Evolutionary conservation across 64 coral and sea anemone genomes (phyloP), one percentile per base, ranked within the genome.

Genomic region (Montipora cactus): DNA sequence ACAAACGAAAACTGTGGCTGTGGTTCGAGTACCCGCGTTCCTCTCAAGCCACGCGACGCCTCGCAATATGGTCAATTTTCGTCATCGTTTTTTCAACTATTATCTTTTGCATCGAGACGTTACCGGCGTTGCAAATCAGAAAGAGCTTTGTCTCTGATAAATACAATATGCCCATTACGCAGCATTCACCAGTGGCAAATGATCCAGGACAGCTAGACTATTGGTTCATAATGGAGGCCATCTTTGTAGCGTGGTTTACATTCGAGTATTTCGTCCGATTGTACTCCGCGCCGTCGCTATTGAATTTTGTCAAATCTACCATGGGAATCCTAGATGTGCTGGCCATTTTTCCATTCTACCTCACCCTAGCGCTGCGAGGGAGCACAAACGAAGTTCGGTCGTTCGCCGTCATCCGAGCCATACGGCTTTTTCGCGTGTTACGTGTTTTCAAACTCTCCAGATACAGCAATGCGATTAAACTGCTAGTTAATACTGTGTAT

Each of bases 231-330:
- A 94, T 96, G 10, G 98, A 99, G 51, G 95, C 88, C 0, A 10
- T 93, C 0, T 99, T 92, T 25, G 95, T 99, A 0, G 87, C 95
- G 0, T 99, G 98, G 98, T 99, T 99, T 83, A 96, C 98, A 10
- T 82, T 96, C 49, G 98, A 99, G 55, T 99, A 99, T 71, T 28
- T 90, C 3, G 79, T 94, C 12, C 92, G 98, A 3, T 45, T 99
- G 0, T 79, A 95, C 44, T 78, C 91, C 1, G 91, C 98, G 1
- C 98, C 98, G 8, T 45, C 80, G 14, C 92, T 81, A 80, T 99
- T 89, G 76, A 92, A 94, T 22, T 99, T 99, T 70, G 78, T 96
- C 67, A 99, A 96, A 45, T 96, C 92, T 1, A 75, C 92, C 7
- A 88, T 99, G 67, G 95, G 95, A 74, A 58, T 99, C 45, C 57